Conservation (phyloP, 1,140 invertebrate species). For the Nixonia krombeini region DNA sequence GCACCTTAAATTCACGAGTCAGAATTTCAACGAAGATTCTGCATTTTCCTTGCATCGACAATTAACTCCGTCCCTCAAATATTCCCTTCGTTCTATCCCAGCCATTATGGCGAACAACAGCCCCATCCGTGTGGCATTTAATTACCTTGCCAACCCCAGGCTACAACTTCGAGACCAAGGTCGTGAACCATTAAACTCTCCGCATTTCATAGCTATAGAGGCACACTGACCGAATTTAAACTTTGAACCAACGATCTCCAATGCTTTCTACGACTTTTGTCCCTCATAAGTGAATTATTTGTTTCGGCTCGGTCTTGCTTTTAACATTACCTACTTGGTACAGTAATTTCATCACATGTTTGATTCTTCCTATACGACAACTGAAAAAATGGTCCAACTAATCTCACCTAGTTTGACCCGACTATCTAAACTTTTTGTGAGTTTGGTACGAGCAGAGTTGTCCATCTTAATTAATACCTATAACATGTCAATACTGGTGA, state of each 20-base stretch:
- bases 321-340: no score
- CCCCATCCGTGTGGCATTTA: slow-evolving; percentile 70
- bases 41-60: slow-evolving; percentile 61
- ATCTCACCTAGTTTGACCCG: no score
- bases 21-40: no score
- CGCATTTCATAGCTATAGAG: slow-evolving; percentile 59
- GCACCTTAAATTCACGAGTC: slow-evolving; percentile 51
- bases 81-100: slow-evolving; percentile 58
- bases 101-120: slow-evolving; percentile 65
- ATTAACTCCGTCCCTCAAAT: slow-evolving; percentile 66
- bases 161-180: slow-evolving; percentile 67
- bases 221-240: slow-evolving; percentile 70
- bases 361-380: no score
- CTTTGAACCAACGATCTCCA: slow-evolving; percentile 50
- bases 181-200: slow-evolving; percentile 69
- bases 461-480: neutral
- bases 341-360: no score
- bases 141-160: slow-evolving; percentile 69
- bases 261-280: no score
- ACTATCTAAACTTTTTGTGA: no score
- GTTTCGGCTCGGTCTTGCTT: no score
- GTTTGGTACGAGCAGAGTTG: slow-evolving; percentile 9
- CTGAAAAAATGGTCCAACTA: no score
- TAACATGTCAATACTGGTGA: no score
- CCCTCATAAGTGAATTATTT: no score